Evolutionary conservation across 2,797 vertebrate genomes (phyloP).

Genomic region (Microhierax caerulescens): DNA sequence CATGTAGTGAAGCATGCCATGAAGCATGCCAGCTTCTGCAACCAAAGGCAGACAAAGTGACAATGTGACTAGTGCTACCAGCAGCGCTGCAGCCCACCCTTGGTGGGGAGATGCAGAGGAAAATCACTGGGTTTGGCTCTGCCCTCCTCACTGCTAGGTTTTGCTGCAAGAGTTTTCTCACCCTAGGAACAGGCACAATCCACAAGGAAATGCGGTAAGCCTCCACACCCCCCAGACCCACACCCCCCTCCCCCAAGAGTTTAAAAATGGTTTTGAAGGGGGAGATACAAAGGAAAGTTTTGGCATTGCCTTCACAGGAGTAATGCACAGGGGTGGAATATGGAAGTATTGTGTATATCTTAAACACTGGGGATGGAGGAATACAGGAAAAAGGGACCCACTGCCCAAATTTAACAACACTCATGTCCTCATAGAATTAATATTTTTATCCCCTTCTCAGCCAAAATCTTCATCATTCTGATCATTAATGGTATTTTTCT

Average conservation of each 20-base stretch:
- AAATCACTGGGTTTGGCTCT: not conserved
- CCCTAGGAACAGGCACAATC: not conserved
- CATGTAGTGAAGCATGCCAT: not conserved
- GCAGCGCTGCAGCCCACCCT: not conserved
- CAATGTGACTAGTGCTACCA: not conserved
- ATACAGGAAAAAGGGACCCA: not conserved
- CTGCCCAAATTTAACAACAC: not conserved
- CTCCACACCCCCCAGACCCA: too few relatives aligned
- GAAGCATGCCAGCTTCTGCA: not conserved
- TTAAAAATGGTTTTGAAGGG: not conserved
- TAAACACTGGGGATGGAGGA: accelerated
- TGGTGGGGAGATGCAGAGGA: not conserved
- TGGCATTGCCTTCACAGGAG: not conserved
- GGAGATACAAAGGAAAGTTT: not conserved
- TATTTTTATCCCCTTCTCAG: not conserved
- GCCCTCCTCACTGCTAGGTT: not conserved
- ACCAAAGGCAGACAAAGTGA: not conserved
- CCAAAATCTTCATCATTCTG: not conserved
- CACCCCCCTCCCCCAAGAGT: not conserved
- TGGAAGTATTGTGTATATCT: not conserved
- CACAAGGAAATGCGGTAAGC: not conserved
- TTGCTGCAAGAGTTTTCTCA: not conserved
- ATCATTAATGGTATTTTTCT: not conserved
- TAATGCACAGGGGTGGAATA: not conserved
- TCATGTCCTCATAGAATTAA: not conserved